Conservation (phyloP, 2,888 invertebrate species). For the Blastobasis adustella region DNA sequence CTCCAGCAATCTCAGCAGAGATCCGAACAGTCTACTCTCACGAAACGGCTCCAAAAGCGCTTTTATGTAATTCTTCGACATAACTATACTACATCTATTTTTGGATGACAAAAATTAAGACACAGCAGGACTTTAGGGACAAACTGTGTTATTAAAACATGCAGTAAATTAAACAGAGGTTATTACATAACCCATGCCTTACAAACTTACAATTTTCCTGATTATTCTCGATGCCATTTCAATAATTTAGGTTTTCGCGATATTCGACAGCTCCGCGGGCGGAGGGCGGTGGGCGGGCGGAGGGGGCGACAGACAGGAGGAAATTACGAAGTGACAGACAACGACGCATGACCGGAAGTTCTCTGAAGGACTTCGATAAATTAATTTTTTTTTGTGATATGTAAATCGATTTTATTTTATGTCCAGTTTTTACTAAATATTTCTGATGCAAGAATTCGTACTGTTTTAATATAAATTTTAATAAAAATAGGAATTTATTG, state of each 20-base stretch:
- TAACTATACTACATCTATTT: constrained; percentile 70
- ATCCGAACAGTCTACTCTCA: constrained; percentile 63
- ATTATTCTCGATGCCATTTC: constrained; percentile 74
- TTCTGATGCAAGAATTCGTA: no score
- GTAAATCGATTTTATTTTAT: neutral
- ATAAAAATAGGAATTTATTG: no score
- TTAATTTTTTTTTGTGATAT: no score
- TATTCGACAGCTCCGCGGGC: constrained; percentile 20
- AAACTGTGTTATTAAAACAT: constrained; percentile 35
- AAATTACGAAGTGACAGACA: constrained; percentile 50
- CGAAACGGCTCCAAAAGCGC: constrained; percentile 69
- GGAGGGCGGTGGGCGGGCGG: constrained; percentile 51
- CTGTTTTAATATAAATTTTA: no score
- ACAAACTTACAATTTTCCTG: constrained; percentile 72
- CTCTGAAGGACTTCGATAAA: no score
- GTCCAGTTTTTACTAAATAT: neutral
- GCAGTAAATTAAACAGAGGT: constrained; percentile 35
- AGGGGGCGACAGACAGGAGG: constrained; percentile 38
- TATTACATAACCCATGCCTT: constrained; percentile 40
- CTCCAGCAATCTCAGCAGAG: constrained; percentile 50
- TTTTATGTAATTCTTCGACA: constrained; percentile 75
- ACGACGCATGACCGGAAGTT: constrained; percentile 71
- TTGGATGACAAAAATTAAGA: constrained; percentile 54
- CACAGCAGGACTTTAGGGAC: constrained; percentile 24
- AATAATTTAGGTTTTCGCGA: constrained; percentile 41